phyloP scores from a whole-genome alignment of 2,888 invertebrate genomes.

The Luffia ferchaultella region DNA sequence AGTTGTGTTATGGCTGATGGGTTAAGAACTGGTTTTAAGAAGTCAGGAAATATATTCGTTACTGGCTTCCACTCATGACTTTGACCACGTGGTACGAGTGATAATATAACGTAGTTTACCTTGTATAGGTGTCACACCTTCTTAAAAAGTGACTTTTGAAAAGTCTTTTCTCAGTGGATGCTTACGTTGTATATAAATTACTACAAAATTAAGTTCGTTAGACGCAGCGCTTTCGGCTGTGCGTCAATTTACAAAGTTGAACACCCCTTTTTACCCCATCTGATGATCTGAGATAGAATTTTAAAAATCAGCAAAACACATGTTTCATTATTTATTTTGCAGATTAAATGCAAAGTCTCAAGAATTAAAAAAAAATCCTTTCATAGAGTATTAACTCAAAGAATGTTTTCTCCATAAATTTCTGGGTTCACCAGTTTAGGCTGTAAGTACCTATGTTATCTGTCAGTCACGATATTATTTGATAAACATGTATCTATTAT shows the following conservation, averaged over 20 bases:
- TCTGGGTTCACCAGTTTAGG: not conserved
- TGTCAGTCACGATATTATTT: not conserved
- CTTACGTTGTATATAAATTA: not conserved
- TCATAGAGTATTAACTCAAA: not conserved
- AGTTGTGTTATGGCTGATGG: not conserved
- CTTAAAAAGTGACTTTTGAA: not conserved
- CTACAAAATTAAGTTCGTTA: not conserved
- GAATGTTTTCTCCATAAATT: not conserved
- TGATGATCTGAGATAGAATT: too few species aligned
- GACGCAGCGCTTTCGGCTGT: not conserved
- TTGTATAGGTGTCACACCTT: too few species aligned
- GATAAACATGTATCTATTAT: not conserved
- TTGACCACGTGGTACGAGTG: too few species aligned
- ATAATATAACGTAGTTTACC: too few species aligned
- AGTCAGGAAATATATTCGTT: not conserved
- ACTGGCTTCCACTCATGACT: not conserved
- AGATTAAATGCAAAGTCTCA: not conserved
- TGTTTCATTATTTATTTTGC: not conserved
- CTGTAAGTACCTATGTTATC: not conserved
- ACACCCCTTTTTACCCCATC: not conserved
- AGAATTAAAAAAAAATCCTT: not conserved
- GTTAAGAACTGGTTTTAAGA: not conserved
- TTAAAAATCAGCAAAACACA: not conserved
- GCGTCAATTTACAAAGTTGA: not conserved
- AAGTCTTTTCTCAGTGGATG: not conserved